phyloP scores from a whole-genome alignment of 2,113 vertebrate species.

The Myodes glareolus region DNA sequence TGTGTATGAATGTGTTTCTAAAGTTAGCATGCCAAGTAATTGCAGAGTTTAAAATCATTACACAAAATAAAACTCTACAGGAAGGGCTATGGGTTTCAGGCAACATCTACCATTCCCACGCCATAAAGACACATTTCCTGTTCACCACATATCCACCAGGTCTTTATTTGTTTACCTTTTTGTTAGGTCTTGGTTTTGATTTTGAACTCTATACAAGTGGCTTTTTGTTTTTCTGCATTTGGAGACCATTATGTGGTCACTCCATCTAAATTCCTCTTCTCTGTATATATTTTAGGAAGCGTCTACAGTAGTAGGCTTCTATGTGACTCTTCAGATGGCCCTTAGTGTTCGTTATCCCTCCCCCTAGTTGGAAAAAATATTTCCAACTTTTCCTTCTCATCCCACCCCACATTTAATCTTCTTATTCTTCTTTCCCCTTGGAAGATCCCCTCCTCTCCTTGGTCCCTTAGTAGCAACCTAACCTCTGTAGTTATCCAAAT shows the following conservation, averaged over 20 bases:
- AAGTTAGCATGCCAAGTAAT: not conserved
- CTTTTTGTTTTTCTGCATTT: not conserved
- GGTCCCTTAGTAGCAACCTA: not conserved
- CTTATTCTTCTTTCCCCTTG: not conserved
- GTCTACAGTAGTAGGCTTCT: not conserved
- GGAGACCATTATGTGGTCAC: not conserved
- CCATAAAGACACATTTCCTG: not conserved
- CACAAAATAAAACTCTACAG: not conserved
- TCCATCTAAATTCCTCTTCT: not conserved
- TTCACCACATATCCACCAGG: not conserved
- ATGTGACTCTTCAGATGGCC: not conserved
- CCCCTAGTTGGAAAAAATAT: too few species aligned
- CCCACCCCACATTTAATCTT: too few species aligned
- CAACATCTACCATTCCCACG: fast-evolving
- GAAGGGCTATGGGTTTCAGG: not conserved
- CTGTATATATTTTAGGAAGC: not conserved
- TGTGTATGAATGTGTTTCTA: too few species aligned
- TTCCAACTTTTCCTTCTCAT: too few species aligned
- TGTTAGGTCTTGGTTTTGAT: not conserved
- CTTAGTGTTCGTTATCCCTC: not conserved
- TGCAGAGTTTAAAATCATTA: not conserved
- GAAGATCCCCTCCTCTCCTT: not conserved
- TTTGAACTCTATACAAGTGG: not conserved
- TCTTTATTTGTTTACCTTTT: not conserved
- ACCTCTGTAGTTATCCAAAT: not conserved